Evolutionary conservation across 37 sponge, comb jelly and placozoan genomes (phyloP).

Genomic region (Halisarca cf. caerulea): DNA sequence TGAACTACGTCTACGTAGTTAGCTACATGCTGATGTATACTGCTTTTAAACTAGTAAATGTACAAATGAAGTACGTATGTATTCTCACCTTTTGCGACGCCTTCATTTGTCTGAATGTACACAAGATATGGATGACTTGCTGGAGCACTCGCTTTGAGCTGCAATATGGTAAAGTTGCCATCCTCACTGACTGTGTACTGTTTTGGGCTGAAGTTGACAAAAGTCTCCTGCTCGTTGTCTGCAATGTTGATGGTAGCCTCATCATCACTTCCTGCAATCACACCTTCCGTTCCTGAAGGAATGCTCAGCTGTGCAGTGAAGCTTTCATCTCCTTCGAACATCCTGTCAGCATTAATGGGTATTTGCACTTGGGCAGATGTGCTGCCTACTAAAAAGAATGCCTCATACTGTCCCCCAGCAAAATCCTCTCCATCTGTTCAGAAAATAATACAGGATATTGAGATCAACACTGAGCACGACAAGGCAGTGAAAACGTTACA

Average conservation of each 20-base stretch:
- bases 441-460: too few relatives aligned
- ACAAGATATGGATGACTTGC: neutral
- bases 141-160: neutral
- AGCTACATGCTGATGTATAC: too few relatives aligned
- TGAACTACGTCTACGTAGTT: too few relatives aligned
- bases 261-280: neutral
- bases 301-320: neutral
- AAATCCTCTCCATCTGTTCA: neutral
- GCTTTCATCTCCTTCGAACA: neutral
- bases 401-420: neutral
- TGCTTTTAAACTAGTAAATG: too few relatives aligned
- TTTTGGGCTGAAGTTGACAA: constrained; percentile 11
- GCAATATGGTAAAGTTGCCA: too few relatives aligned
- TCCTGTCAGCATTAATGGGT: neutral
- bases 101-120: constrained; percentile 32
- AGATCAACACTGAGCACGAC: too few relatives aligned
- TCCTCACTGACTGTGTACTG: too few relatives aligned
- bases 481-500: too few relatives aligned
- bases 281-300: neutral
- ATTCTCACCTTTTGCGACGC: constrained; percentile 39
- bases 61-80: too few relatives aligned
- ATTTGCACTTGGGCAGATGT: neutral
- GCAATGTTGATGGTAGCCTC: constrained; percentile 19
- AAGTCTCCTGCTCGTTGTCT: constrained; percentile 3
- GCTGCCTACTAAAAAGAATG: neutral